A percentile compares a stretch with the other conserved stretches of the same genome.
phyloP scores from a whole-genome alignment of 1,140 invertebrate species.

The Pectinophora gossypiella region DNA sequence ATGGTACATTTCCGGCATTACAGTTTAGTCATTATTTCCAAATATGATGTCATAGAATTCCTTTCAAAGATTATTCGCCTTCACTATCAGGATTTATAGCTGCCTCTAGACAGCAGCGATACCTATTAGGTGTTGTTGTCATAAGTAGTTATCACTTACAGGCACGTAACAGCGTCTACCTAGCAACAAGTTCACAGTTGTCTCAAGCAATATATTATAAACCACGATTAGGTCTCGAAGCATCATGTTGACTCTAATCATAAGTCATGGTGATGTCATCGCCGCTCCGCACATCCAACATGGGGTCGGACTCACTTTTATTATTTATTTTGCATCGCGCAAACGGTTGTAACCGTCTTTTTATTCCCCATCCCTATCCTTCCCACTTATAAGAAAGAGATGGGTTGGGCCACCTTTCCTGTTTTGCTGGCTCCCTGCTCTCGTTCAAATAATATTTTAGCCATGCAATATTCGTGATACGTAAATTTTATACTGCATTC shows the following conservation, averaged over 20 bases:
- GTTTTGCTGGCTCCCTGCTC: conserved; percentile 44
- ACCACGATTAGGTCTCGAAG: neutral
- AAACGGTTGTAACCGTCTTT: conserved; percentile 61
- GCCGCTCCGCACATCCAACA: conserved; percentile 36
- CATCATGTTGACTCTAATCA: conserved; percentile 53
- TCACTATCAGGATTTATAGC: no score
- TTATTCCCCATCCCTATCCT: conserved; percentile 48
- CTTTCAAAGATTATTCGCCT: no score
- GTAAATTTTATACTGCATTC: conserved; percentile 9
- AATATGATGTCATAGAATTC: no score
- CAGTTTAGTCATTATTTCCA: no score
- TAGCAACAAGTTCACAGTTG: conserved; percentile 53
- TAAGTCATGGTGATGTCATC: conserved; percentile 68
- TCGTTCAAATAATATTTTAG: conserved; percentile 15
- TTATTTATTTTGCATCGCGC: conserved; percentile 60
- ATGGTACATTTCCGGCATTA: no score
- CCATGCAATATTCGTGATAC: neutral
- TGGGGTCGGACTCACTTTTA: conserved; percentile 50
- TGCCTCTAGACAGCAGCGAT: no score
- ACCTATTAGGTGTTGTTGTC: no score
- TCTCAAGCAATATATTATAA: no score
- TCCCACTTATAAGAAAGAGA: conserved; percentile 32
- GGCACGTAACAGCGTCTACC: no score
- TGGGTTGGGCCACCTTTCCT: conserved; percentile 43
- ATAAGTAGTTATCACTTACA: no score